phyloP scores from a whole-genome alignment of 2,888 invertebrate genomes.

The Dimorphilus gyrociliatus region DNA sequence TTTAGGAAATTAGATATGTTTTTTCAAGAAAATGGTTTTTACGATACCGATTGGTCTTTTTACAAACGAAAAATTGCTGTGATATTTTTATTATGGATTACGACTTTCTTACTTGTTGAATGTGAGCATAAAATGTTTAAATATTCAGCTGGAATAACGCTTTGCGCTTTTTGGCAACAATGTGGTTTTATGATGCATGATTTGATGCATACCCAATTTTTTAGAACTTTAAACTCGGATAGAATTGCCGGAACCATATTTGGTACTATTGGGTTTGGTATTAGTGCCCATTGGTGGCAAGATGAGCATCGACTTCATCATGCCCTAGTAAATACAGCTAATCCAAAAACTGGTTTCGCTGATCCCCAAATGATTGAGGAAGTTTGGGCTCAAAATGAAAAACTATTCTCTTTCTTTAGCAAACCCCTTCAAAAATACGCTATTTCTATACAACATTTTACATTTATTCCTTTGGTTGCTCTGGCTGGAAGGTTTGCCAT shows the following conservation, averaged over 20 bases:
- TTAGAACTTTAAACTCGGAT: too few species aligned
- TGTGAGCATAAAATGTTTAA: not conserved
- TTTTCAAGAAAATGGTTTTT: slow-evolving; percentile 7
- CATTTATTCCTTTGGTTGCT: slow-evolving; percentile 1
- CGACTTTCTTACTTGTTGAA: slow-evolving; percentile 5
- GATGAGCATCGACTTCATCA: slow-evolving; percentile 4
- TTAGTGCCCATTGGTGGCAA: slow-evolving; percentile 3
- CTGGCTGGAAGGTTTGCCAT: slow-evolving; percentile 1
- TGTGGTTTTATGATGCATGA: slow-evolving; percentile 11
- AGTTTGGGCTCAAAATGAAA: slow-evolving; percentile 2
- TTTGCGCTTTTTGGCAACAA: slow-evolving; percentile 10
- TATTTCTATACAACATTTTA: slow-evolving; percentile 3
- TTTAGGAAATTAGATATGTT: slow-evolving; percentile 6
- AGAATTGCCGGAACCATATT: too few species aligned
- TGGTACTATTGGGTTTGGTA: slow-evolving; percentile 2
- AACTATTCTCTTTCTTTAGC: slow-evolving; percentile 3
- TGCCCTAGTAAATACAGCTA: slow-evolving; percentile 2
- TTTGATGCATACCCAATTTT: slow-evolving; percentile 10
- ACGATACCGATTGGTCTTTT: slow-evolving; percentile 7
- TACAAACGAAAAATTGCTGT: slow-evolving; percentile 7
- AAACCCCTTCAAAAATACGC: not conserved
- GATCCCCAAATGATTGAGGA: slow-evolving; percentile 3
- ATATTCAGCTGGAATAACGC: slow-evolving; percentile 4
- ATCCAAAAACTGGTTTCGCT: slow-evolving; percentile 1
- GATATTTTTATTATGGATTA: slow-evolving; percentile 6